Base-by-base conservation (phyloP, 2,797 vertebrate genomes). In the Simalia tracyae region DNA sequence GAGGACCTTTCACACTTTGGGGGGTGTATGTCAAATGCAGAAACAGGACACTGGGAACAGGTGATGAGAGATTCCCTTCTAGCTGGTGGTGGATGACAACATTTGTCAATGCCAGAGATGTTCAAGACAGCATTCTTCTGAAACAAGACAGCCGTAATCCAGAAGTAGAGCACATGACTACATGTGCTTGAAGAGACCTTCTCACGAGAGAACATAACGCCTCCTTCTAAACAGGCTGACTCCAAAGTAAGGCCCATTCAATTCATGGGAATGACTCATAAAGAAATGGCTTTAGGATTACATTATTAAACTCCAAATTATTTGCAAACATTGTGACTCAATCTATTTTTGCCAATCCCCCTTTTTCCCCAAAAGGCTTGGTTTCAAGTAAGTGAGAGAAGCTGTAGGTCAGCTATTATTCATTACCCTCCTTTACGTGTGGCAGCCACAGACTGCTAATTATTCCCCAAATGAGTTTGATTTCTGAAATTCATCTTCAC, bases 131-230 rank as follows among this genome's bases (percentile, higher is more conserved):
- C 36, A 81, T 81, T 81, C 36, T 81, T 81, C 36, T 46, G 46
- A 24, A 46, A 81, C 36, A 24, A 81, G 72, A 46, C 9, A 24
- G 24, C 9, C 24, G 24, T 46, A 81, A 24, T 81, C 46, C 42
- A 81, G 42, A 81, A 81, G 3, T 24, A 81, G 42, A 19, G 36
- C 72, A 46, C 36, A 42, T 42, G 8, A 42, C 11, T 26, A 15
- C 0, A 1, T 7, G 24, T 86, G 84, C 7, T 86, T 56, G 84
- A 50, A 50, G 5, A 60, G 87, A 0, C 4, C 90, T 91, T 88
- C 91, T 60, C 94, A 56, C 59, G 93, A 46, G 64, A 91, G 84
- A 89, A 88, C 9, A 57, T 92, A 92, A 50, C 60, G 85, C 81
- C 59, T 2, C 19, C 84, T 94, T 95, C 92, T 91, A 50, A 2